Evolutionary conservation across 2,888 invertebrate species (phyloP), one percentile per base, ranked within the genome.

Genomic region (Bursaphelenchus okinawaensis): DNA sequence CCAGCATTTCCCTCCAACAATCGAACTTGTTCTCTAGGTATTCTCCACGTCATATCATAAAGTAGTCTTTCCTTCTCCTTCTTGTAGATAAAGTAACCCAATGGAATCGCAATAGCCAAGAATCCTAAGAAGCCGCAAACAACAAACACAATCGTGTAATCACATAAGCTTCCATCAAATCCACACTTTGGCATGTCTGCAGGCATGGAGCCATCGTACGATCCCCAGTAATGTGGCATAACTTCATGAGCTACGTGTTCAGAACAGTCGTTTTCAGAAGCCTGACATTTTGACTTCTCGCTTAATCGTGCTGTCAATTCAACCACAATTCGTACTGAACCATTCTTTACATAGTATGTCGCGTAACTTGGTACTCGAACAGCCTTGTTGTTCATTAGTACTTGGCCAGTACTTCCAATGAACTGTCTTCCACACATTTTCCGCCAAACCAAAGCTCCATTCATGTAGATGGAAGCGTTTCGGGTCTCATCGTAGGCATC

Each of bases 11-110:
- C 61, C n/a, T 70, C 68, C 20, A 70, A 27, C 12, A 70, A 23
- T 54, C 63, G 56, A 26, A 72, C 65, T 19, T 61, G 68, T 26
- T 79, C 79, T 50, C 79, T 60, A 0, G 79, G 74, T 23, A 79
- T 75, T 52, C 79, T 67, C 79, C 79, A 79, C 4, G 76, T 77
- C 79, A 79, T 79, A 58, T 77, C 76, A 60, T 79, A 77, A n/a
- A 79, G 61, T 24, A 74, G 52, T 9, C 77, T 50, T 28, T 79
- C 77, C 64, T 76, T 76, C 64, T 79, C 77, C 70, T 75, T 76
- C 50, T 71, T 16, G 65, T 78, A 79, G 28, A 78, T 70, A 31
- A 79, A 74, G 56, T 76, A 79, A 1, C 68, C 64, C 4, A 76
- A 51, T 1, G 79, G 79, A 7, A 69, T 64, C 9, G 66, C 63